Evolutionary conservation across 2,113 vertebrate genomes (phyloP).

Genomic region (Limnothrissa miodon): DNA sequence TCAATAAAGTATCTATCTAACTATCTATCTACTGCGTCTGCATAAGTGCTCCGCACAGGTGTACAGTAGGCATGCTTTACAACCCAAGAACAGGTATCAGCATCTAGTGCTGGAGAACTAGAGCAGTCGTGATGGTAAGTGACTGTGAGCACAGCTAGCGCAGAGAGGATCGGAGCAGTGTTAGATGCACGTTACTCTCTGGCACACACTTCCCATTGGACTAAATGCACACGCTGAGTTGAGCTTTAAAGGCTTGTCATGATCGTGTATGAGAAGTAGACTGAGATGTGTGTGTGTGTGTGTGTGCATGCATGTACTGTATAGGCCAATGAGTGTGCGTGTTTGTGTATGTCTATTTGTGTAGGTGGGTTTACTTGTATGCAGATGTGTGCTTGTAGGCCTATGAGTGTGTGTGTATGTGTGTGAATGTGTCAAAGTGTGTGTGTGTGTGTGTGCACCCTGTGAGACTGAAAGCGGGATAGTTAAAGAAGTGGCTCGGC

Average conservation of each 20-base stretch:
- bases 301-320: neutral
- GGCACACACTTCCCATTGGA: neutral
- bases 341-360: no score
- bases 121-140: neutral
- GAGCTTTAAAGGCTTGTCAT: neutral
- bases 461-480: neutral
- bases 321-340: neutral
- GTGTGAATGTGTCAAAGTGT: neutral
- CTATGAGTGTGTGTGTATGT: neutral
- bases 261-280: neutral
- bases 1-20: no score
- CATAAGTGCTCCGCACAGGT: neutral
- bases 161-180: neutral
- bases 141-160: neutral
- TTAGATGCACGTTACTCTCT: neutral
- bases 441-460: neutral
- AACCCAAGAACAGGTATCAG: neutral
- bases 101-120: neutral
- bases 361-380: neutral
- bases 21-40: no score
- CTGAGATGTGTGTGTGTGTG: neutral
- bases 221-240: neutral
- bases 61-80: neutral
- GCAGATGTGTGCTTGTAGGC: neutral
- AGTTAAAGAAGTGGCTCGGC: neutral